Evolutionary conservation across 2,797 vertebrate species (phyloP).

Genomic region (Zalophus californianus): DNA sequence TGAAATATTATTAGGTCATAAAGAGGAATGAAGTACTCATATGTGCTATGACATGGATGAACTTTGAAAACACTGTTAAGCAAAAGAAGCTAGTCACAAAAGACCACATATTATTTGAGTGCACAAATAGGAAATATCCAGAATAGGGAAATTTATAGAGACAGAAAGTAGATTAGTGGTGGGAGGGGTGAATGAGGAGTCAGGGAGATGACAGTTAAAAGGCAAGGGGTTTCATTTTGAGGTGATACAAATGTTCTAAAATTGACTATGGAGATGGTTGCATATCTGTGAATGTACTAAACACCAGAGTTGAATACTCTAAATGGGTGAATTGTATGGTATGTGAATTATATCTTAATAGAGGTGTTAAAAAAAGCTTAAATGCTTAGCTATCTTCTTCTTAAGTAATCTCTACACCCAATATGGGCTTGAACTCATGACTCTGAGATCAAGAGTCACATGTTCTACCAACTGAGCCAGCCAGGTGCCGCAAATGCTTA

Average conservation of each 20-base stretch:
- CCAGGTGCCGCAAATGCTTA: background rate
- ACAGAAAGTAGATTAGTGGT: background rate
- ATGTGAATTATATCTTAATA: conserved; percentile 2
- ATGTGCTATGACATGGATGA: background rate
- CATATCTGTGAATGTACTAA: background rate
- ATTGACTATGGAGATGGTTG: background rate
- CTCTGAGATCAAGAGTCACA: background rate
- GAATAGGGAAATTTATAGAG: background rate
- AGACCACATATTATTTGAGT: background rate
- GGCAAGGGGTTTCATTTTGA: background rate
- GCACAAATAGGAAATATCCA: background rate
- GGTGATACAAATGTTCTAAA: conserved; percentile 12
- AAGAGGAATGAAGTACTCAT: background rate
- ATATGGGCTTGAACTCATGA: background rate
- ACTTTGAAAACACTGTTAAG: background rate
- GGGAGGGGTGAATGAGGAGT: background rate
- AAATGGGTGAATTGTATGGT: background rate
- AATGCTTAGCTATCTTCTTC: background rate
- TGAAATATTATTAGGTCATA: background rate
- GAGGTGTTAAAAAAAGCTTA: background rate
- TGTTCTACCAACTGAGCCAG: background rate
- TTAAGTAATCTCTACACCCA: background rate
- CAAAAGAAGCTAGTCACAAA: background rate
- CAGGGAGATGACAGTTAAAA: background rate
- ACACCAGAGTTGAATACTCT: background rate